Evolutionary conservation across 2,888 invertebrate genomes (phyloP).

Genomic region (Tromatobia lineatoria): DNA sequence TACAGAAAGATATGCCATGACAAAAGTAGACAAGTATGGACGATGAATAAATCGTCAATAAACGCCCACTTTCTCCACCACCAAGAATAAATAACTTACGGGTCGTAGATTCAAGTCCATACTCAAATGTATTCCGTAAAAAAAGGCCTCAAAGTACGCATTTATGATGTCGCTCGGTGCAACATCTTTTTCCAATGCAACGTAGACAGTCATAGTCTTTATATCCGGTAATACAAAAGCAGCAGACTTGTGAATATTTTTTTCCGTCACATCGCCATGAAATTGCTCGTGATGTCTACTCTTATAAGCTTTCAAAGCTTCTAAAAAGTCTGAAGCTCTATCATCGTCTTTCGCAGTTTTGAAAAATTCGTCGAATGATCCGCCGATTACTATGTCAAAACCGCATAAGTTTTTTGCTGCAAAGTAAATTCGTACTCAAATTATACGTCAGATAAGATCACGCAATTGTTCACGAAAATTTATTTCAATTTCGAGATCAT

Average conservation of each 20-base stretch:
- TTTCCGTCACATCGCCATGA: neutral
- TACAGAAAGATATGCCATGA: no score
- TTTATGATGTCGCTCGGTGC: constrained; percentile 87
- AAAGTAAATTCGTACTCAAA: constrained; percentile 74
- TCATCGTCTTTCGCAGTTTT: neutral
- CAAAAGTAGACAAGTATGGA: no score
- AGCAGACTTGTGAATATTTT: neutral
- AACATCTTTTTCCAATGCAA: constrained; percentile 87
- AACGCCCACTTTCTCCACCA: no score
- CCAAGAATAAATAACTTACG: constrained; percentile 25
- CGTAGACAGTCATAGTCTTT: constrained; percentile 86
- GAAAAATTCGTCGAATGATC: constrained; percentile 85
- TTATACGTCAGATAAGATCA: no score
- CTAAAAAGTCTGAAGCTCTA: no score
- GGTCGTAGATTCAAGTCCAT: constrained; percentile 74
- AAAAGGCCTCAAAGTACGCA: constrained; percentile 90
- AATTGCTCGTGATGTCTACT: neutral
- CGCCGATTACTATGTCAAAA: constrained; percentile 88
- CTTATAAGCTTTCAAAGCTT: neutral
- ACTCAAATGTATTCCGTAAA: constrained; percentile 86
- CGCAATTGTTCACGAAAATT: no score
- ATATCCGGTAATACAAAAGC: constrained; percentile 82
- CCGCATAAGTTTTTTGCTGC: constrained; percentile 88
- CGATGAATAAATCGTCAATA: neutral
- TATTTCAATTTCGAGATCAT: no score